These are phyloP conservation scores for Melanocharis versteri DNA, from an alignment of 2,113 vertebrate genomes.

Conservation along the genomic window DNA sequence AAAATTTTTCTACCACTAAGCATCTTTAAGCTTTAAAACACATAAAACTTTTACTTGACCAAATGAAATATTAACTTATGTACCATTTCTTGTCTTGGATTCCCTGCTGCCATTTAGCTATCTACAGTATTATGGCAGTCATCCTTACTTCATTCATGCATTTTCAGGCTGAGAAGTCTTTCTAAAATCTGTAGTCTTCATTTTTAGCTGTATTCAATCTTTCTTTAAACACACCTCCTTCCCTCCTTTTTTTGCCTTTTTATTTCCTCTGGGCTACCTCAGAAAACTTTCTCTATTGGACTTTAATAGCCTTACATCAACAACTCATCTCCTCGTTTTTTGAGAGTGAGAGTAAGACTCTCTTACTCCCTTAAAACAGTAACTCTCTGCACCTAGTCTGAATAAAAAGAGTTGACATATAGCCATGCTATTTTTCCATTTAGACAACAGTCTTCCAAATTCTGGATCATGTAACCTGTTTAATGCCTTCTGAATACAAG, in stretches of 20 bases:
- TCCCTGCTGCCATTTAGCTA: background rate
- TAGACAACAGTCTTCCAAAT: background rate
- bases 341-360: background rate
- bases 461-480: background rate
- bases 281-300: background rate
- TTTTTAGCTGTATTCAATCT: background rate
- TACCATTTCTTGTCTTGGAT: background rate
- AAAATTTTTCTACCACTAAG: background rate
- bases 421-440: background rate
- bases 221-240: background rate
- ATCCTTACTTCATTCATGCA: background rate
- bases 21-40: background rate
- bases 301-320: background rate
- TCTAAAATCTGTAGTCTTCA: background rate
- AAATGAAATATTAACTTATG: background rate
- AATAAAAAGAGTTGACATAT: background rate
- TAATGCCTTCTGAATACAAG: background rate
- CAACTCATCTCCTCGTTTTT: background rate
- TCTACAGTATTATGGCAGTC: background rate
- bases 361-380: background rate
- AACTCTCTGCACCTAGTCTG: background rate
- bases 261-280: background rate
- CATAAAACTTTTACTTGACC: background rate
- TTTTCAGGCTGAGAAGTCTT: background rate
- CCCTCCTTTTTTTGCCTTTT: background rate